phyloP scores from a whole-genome alignment of 2,113 vertebrate genomes.

The Gadus chalcogrammus region DNA sequence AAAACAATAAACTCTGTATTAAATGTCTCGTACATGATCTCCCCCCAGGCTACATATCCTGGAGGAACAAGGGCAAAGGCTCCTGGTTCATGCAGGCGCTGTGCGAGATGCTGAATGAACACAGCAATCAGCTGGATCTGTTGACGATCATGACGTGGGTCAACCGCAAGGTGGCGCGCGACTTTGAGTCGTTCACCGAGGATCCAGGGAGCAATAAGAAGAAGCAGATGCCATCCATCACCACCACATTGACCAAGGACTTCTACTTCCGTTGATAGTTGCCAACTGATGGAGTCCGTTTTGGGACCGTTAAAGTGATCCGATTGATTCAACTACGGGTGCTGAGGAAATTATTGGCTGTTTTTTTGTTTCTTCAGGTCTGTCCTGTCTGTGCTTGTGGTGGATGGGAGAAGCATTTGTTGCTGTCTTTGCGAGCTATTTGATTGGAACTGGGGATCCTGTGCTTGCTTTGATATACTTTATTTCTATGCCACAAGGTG shows the following conservation, averaged over 20 bases:
- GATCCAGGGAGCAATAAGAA: constrained; percentile 69
- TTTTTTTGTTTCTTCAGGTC: not conserved
- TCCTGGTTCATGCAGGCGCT: constrained; percentile 89
- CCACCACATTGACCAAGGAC: constrained; percentile 93
- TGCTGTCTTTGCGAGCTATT: too few species aligned
- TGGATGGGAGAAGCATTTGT: too few species aligned
- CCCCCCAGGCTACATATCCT: constrained; percentile 83
- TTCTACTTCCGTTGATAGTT: constrained; percentile 72
- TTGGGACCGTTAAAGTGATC: too few species aligned
- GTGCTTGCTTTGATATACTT: too few species aligned
- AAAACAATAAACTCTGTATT: too few species aligned
- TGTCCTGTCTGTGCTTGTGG: too few species aligned
- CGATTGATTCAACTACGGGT: too few species aligned
- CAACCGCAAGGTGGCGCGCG: constrained; percentile 80
- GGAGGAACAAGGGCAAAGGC: constrained; percentile 81
- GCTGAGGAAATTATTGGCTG: too few species aligned
- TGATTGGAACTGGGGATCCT: too few species aligned
- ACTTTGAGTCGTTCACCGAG: constrained; percentile 78
- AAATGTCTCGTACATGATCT: not conserved
- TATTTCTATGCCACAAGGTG: too few species aligned
- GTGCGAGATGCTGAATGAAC: constrained; percentile 72
- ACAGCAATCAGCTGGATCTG: constrained; percentile 76
- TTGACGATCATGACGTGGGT: constrained; percentile 90
- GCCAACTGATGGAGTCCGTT: too few species aligned
- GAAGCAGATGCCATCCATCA: constrained; percentile 90